Base-by-base conservation (phyloP, 2,888 invertebrate species). In the Pyrocoelia pectoralis region DNA sequence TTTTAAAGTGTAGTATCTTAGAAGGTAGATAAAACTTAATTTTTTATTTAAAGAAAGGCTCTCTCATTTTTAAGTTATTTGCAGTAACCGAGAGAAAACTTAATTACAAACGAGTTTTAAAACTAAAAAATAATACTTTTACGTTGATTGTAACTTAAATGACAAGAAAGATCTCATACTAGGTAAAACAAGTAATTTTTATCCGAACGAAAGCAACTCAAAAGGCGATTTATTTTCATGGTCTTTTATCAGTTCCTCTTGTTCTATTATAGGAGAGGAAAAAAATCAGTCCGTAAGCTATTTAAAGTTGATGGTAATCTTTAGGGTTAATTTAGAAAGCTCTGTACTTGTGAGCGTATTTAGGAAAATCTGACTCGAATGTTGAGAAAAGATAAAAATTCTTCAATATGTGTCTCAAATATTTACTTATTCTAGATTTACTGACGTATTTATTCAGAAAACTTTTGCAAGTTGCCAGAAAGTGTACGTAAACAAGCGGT, bases 391-490 rank as follows among this genome's bases (percentile, higher is more conserved):
- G 46, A 14, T 48, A 56, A 29, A 24, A 29, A 29, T 24, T 19
- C 33, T 24, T 55, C 48, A 19, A 29, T 19, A 49, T 56, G 48
- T 48, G 56, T 49, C 29, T 56, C 56, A 56, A 56, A 56, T 56
- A 56, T 56, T 56, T 56, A 49, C 50, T 57, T 29, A 57, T 57
- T 49, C 50, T 41, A 38, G 50, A 57, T 57, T 57, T 57, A 50
- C 57, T 18, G 24, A 24, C 57, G 51, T 57, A 53, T 59, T 59
- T 59, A 59, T 59, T 59, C 29, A 29, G 28, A 48, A 59, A 59
- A 59, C 53, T 59, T 59, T 48, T 38, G 18, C 12, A 53, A 53
- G 33, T 53, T 58, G 29, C 38, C 48, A 19, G 33, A 38, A 59
- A 43, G 33, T 53, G 46, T 46, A 59, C 17, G 59, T 59, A 59